Conservation (phyloP, 2,888 invertebrate genomes). For the Belgica antarctica region DNA sequence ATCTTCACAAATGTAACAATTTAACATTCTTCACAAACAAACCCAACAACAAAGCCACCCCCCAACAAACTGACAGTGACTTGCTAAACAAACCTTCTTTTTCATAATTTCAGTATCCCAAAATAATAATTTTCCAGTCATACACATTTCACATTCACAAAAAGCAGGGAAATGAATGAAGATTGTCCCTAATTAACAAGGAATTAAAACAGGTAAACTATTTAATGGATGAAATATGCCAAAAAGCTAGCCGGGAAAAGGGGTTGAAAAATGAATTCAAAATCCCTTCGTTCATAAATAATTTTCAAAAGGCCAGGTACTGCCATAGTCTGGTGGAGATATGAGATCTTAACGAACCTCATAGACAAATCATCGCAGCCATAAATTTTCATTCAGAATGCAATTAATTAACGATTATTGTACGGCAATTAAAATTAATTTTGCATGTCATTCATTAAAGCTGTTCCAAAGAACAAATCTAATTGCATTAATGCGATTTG, state of each 20-base stretch:
- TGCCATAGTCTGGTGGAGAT: background rate
- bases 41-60: background rate
- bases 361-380: constrained; percentile 36
- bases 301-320: background rate
- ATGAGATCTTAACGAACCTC: background rate
- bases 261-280: constrained; percentile 28
- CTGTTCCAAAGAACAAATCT: constrained; percentile 19
- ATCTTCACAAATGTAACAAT: too few species aligned
- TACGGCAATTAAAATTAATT: constrained; percentile 42
- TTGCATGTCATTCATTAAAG: constrained; percentile 5
- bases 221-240: constrained; percentile 41
- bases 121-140: background rate
- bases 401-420: constrained; percentile 39
- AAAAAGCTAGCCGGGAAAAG: constrained; percentile 28
- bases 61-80: background rate
- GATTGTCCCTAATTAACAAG: constrained; percentile 38
- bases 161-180: background rate
- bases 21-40: background rate
- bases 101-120: background rate
- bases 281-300: constrained; percentile 7
- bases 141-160: background rate
- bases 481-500: constrained; percentile 38
- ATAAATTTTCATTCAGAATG: constrained; percentile 39
- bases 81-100: background rate
- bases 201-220: constrained; percentile 41